Conservation (phyloP, 2,113 vertebrate species). For the Pardalotus punctatus region DNA sequence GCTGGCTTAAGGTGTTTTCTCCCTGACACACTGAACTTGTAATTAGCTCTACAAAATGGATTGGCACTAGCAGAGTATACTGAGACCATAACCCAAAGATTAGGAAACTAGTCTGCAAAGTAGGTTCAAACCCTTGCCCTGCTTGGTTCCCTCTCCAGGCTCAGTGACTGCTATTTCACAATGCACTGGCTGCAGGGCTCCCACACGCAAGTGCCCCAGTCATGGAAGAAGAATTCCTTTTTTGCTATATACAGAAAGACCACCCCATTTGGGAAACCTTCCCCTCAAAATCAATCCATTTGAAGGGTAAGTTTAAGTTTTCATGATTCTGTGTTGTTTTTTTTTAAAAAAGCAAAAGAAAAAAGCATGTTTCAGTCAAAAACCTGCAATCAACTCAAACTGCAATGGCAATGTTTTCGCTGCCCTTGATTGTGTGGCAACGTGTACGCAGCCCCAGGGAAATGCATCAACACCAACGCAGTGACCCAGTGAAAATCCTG, state of each 20-base stretch:
- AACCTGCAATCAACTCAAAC: not conserved
- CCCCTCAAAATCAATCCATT: not conserved
- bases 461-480: not conserved
- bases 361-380: not conserved
- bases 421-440: not conserved
- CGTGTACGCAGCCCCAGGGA: not conserved
- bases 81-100: not conserved
- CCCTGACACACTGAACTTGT: not conserved
- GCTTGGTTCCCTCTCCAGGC: not conserved
- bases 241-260: not conserved
- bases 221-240: not conserved
- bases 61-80: not conserved
- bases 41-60: not conserved
- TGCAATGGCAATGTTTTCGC: not conserved
- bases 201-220: not conserved
- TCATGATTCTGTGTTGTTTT: not conserved
- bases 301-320: not conserved
- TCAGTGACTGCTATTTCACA: not conserved
- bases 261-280: not conserved
- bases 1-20: not conserved
- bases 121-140: not conserved
- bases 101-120: not conserved
- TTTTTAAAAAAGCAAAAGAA: not conserved
- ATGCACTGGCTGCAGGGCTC: not conserved
- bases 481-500: not conserved